These are phyloP conservation scores for Pandemis cinnamomeana DNA, from an alignment of 2,888 invertebrate species.

Conservation along the genomic window DNA sequence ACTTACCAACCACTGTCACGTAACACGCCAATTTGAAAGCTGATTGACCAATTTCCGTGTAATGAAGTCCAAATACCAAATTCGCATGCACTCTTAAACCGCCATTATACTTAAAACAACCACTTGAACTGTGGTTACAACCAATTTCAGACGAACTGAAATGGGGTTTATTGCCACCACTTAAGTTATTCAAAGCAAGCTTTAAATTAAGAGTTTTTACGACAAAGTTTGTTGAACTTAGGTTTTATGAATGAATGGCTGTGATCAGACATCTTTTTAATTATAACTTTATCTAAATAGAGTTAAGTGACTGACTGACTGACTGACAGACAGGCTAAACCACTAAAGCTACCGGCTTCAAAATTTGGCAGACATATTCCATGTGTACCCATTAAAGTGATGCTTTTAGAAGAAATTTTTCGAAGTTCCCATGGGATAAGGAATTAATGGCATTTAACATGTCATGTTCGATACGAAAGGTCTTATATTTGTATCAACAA, in stretches of 20 bases:
- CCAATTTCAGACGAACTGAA: background rate
- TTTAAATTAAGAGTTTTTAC: background rate
- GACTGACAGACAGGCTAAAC: too few species aligned
- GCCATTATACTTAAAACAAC: background rate
- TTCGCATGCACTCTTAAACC: background rate
- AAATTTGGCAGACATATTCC: too few species aligned
- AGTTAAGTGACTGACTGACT: too few species aligned
- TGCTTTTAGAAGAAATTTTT: too few species aligned
- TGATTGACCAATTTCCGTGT: constrained; percentile 4
- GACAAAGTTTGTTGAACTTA: background rate
- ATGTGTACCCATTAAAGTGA: too few species aligned
- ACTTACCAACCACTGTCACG: background rate
- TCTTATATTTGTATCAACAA: too few species aligned
- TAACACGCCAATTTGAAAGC: background rate
- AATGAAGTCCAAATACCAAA: constrained; percentile 5
- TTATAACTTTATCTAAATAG: too few species aligned
- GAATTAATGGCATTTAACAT: too few species aligned
- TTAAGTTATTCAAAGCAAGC: background rate
- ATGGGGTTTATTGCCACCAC: constrained; percentile 4
- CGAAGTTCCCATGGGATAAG: too few species aligned
- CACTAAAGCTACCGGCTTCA: too few species aligned
- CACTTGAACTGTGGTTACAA: background rate
- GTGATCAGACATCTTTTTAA: too few species aligned
- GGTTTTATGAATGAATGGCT: background rate
- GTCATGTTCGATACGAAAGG: too few species aligned